Evolutionary conservation across 2,888 invertebrate species (phyloP).

Genomic region (Chloromyia formosa): DNA sequence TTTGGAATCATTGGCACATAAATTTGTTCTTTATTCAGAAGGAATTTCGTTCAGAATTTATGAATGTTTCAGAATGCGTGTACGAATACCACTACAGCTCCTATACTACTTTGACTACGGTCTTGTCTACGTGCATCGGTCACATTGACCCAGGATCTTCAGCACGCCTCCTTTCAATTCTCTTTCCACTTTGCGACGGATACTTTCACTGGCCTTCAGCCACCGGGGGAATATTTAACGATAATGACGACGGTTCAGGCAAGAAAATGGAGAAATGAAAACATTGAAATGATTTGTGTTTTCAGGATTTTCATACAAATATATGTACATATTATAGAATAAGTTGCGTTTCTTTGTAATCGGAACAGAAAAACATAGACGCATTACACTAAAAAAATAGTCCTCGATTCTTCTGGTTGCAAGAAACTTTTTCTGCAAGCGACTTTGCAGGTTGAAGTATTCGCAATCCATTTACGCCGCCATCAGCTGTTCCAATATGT

Average conservation of each 20-base stretch:
- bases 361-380: too few species aligned
- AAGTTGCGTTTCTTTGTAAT: too few species aligned
- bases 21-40: constrained; percentile 40
- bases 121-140: not conserved
- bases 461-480: too few species aligned
- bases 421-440: too few species aligned
- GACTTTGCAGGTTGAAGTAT: too few species aligned
- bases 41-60: constrained; percentile 47
- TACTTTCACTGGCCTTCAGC: too few species aligned
- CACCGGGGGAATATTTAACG: not conserved
- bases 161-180: too few species aligned
- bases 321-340: too few species aligned
- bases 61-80: not conserved
- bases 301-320: not conserved
- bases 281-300: not conserved
- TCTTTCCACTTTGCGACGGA: too few species aligned
- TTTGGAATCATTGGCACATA: constrained; percentile 41
- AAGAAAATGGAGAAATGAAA: not conserved
- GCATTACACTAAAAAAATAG: too few species aligned
- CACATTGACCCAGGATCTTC: not conserved
- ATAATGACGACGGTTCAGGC: not conserved
- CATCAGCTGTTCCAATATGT: too few species aligned
- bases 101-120: not conserved
- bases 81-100: not conserved
- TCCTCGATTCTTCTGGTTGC: too few species aligned